Percentiles rank a stretch among this genome's conserved stretches.
Conservation (phyloP, 2,113 vertebrate species). For the Chinchilla lanigera region DNA sequence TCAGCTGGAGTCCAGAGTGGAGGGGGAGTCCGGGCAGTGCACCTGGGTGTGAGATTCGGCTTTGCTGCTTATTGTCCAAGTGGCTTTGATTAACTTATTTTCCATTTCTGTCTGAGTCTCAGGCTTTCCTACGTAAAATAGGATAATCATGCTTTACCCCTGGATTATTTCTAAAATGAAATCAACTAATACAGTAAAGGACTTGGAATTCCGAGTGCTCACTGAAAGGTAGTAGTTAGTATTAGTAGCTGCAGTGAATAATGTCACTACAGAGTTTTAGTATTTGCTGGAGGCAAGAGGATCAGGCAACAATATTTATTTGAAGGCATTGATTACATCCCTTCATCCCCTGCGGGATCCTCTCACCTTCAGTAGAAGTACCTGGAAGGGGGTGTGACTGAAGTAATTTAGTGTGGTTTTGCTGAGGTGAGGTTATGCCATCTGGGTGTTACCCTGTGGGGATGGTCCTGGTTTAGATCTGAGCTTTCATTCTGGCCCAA, state of each 20-base stretch:
- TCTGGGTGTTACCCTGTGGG: slow-evolving; percentile 31
- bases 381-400: background rate
- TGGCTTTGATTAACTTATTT: background rate
- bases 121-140: background rate
- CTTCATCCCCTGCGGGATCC: background rate
- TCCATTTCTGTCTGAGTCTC: background rate
- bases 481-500: slow-evolving; percentile 5
- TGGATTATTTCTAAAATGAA: background rate
- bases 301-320: background rate
- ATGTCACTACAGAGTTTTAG: background rate
- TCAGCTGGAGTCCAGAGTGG: background rate
- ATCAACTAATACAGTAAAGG: background rate
- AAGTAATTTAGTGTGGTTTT: background rate
- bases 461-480: slow-evolving; percentile 22
- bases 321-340: background rate
- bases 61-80: background rate
- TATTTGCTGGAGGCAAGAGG: background rate
- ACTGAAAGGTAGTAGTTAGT: background rate
- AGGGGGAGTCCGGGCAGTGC: background rate
- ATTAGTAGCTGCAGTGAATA: background rate
- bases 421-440: background rate
- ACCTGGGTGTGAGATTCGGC: background rate
- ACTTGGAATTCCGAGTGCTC: background rate
- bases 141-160: background rate
- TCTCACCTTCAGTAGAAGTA: background rate